Evolutionary conservation across 2,888 invertebrate species (phyloP), one percentile per base, ranked within the genome.

Genomic region (Pheosia tremula): DNA sequence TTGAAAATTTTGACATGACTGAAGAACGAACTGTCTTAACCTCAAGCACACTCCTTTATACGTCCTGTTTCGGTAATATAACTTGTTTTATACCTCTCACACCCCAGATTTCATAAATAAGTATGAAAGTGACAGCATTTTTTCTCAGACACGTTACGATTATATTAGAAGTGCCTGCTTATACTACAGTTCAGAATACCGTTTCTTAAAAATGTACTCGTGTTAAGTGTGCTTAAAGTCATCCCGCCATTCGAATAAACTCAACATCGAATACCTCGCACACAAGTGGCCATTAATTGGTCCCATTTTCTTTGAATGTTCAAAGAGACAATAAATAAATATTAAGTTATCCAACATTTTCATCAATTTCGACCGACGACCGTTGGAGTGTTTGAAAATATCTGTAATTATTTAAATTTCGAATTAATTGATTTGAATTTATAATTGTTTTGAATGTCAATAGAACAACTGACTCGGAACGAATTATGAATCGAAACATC

Each of bases 261-360:
- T n/a, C 56, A 41, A 5, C 56, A 39, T 11, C 56, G 39, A 41
- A 56, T 56, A 56, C n/a, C n/a, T n/a, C n/a, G 13, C 39, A n/a
- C 56, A 41, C 56, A 41, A 56, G 56, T 13, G n/a, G 41, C 56
- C 10, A 4, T 56, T 13, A 39, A 56, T 56, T 56, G 6, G 56
- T 56, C 13, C 41, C 56, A 39, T 41, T 13, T 41, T 8, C 56
- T 7, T 45, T 50, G 45, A n/a, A 45, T 39, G 3, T 37, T 52
- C 49, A 49, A 56, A 56, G 50, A 36, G 55, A 24, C 56, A 41
- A 50, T 39, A 56, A 56, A 60, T 59, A 52, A 43, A 43, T 53
- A 43, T 43, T 43, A 53, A 41, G 36, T 53, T 41, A 45, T 54
- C 54, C 36, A 43, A 39, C 39, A 13, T n/a, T 49, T 45, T 38